Percentiles rank a stretch among this genome's conserved stretches.
Evolutionary conservation across 1,140 invertebrate species (phyloP).

Genomic region (Drosophila kepulauana): DNA sequence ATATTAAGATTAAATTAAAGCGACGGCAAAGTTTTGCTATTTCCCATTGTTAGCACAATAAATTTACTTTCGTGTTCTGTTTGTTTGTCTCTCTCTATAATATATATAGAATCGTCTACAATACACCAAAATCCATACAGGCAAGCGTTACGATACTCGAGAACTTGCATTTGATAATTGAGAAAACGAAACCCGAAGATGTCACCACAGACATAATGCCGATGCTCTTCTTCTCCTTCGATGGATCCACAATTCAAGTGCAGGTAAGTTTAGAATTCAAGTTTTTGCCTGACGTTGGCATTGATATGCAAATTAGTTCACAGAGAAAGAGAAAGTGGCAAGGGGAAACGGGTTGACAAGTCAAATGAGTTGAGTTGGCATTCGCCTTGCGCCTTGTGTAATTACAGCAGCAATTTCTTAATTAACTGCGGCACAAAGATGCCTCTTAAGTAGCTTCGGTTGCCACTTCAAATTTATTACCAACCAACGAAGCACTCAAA

Average conservation of each 20-base stretch:
- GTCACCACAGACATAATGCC: conserved; percentile 93
- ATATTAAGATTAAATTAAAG: conserved; percentile 27
- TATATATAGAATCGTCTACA: conserved; percentile 89
- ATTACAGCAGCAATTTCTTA: conserved; percentile 76
- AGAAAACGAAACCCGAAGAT: conserved; percentile 94
- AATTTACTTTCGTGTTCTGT: not conserved
- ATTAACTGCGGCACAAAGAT: conserved; percentile 69
- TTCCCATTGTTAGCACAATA: conserved; percentile 4
- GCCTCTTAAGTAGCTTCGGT: conserved; percentile 44
- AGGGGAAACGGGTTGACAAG: conserved; percentile 59
- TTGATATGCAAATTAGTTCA: conserved; percentile 54
- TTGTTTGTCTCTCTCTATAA: conserved; percentile 2
- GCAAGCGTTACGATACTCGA: conserved; percentile 96
- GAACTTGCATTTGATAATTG: conserved; percentile 95
- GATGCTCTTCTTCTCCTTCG: conserved; percentile 95
- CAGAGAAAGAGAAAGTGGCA: conserved; percentile 7
- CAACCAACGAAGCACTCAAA: conserved; percentile 19
- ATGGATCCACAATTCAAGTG: conserved; percentile 96
- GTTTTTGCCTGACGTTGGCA: conserved; percentile 19
- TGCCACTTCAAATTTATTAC: conserved; percentile 53
- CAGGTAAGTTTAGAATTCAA: conserved; percentile 88
- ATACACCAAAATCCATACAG: conserved; percentile 94
- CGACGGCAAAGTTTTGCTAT: conserved; percentile 35
- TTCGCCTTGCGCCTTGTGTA: conserved; percentile 56
- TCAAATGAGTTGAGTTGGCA: conserved; percentile 43